phyloP scores from a whole-genome alignment of 2,113 vertebrate species.

The Protobothrops flavoviridis region DNA sequence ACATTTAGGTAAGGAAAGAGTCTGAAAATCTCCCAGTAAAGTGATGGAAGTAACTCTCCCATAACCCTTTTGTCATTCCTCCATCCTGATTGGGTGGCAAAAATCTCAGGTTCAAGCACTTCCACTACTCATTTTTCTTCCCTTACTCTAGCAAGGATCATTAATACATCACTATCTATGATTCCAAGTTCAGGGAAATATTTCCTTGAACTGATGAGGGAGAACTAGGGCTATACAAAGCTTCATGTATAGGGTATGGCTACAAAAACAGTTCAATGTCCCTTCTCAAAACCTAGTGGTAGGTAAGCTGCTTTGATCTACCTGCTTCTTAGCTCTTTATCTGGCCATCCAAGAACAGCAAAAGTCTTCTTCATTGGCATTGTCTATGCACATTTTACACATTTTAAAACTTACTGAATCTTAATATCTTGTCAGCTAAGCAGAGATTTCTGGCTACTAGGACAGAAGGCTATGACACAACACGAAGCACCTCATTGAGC shows the following conservation, averaged over 20 bases:
- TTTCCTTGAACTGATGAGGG: background rate
- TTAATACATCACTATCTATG: background rate
- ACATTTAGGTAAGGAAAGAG: background rate
- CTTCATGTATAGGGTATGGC: background rate
- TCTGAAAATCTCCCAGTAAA: background rate
- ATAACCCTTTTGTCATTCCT: background rate
- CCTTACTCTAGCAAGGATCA: background rate
- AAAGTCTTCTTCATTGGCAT: background rate
- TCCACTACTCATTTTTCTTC: background rate
- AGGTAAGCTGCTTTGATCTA: background rate
- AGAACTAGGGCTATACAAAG: background rate
- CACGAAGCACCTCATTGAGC: too few species aligned
- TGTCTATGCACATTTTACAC: too few species aligned
- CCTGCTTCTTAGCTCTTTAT: background rate
- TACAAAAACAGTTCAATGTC: background rate
- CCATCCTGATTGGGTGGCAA: background rate
- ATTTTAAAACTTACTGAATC: too few species aligned
- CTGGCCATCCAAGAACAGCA: background rate
- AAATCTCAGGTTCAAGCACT: background rate
- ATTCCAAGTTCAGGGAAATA: background rate
- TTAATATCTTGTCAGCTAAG: too few species aligned
- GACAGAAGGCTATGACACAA: too few species aligned
- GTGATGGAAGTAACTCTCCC: background rate
- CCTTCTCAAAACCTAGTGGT: background rate
- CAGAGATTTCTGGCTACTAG: too few species aligned